Base-by-base conservation (phyloP, 92 coral and sea anemone species). In the Umimayanthus chanpuru region DNA sequence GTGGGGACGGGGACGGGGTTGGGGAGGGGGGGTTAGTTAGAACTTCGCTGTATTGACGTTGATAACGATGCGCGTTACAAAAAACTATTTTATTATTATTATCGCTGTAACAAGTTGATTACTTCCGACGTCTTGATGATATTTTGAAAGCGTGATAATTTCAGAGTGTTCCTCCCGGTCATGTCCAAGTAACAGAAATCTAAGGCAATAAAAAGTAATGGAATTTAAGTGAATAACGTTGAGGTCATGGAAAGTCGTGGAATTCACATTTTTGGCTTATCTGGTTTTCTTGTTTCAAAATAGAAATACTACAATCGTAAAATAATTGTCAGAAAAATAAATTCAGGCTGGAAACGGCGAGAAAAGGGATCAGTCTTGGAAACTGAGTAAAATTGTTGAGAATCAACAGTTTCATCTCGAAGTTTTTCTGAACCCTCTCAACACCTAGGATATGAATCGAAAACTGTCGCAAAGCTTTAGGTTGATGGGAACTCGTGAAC, bases 231-330 rank as follows among this genome's bases (percentile, higher is more conserved):
- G n/a, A 67, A 67, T 67, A 67, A 67, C 73, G 12, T 6, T 67
- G 16, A 67, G 16, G 73, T 67, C 73, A 67, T 15, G 73, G 73
- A 15, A 67, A 67, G 73, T 67, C 9, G 2, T 23, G 16, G 73
- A 67, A 67, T 67, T 67, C 73, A 67, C 73, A 67, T 67, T 67
- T 67, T 67, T 23, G 23, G 10, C 73, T 30, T 67, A 30, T 67
- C 73, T 67, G 73, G 12, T 67, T 67, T 67, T 67, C 73, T 23
- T 67, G 73, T 67, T 67, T 67, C 73, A 67, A 67, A 32, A 67
- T 67, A 9, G 12, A 15, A 9, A 3, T 67, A 23, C n/a, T 15
- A 5, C 1, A 23, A n/a, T 15, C 73, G 73, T 67, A 67, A 67
- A 67, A 67, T 15, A 0, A 30, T 9, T 9, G 73, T 9, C 30